A percentile compares a stretch with the other conserved stretches of the same genome.
These are phyloP conservation scores for Nothobranchius furzeri DNA, from an alignment of 2,113 vertebrate species.

Conservation along the genomic window DNA sequence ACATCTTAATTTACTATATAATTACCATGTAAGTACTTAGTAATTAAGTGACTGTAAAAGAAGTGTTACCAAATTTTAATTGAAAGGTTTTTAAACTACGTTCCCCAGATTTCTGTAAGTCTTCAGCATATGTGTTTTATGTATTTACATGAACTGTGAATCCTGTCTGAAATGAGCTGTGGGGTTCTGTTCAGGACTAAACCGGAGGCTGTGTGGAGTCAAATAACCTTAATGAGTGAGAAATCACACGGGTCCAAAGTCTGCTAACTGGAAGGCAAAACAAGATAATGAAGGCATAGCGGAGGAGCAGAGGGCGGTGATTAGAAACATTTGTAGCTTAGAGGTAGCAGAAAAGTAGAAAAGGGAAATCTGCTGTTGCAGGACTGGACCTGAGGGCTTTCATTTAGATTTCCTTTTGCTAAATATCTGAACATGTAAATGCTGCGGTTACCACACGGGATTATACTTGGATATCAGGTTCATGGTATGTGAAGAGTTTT, in stretches of 20 bases:
- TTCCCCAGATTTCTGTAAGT: neutral
- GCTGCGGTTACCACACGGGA: neutral
- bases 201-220: neutral
- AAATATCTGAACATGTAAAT: neutral
- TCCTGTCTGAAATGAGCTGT: neutral
- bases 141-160: neutral
- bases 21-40: too few species aligned
- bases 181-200: too few species aligned
- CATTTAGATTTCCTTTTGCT: neutral
- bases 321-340: neutral
- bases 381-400: neutral
- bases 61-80: too few species aligned
- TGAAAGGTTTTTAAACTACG: neutral
- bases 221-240: neutral
- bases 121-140: neutral
- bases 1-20: too few species aligned
- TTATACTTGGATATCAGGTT: too few species aligned
- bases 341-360: neutral
- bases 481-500: too few species aligned
- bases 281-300: neutral
- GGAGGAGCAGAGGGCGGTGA: neutral
- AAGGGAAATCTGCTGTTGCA: neutral
- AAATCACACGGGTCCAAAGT: neutral
- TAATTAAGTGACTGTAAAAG: too few species aligned
- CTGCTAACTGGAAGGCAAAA: neutral